phyloP scores from a whole-genome alignment of 2,113 vertebrate species.

The Bettongia penicillata region DNA sequence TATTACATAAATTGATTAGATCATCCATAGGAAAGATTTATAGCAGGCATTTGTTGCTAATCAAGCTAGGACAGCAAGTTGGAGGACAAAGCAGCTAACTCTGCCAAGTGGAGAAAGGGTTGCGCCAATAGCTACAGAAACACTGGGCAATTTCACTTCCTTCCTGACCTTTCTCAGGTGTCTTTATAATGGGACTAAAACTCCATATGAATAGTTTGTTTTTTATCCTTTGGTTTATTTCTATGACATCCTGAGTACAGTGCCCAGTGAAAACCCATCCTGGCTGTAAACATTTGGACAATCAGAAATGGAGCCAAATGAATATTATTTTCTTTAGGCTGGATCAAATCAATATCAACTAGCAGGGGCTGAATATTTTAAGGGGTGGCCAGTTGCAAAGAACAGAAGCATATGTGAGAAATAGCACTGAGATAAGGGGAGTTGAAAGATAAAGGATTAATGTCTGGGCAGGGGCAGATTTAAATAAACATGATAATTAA shows the following conservation, averaged over 20 bases:
- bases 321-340: neutral
- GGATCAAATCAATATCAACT: neutral
- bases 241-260: neutral
- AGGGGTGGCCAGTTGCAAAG: neutral
- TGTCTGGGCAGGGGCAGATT: neutral
- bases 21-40: slow-evolving; percentile 45
- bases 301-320: neutral
- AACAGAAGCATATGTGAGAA: neutral
- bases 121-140: slow-evolving; percentile 40
- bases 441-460: neutral
- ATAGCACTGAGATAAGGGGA: neutral
- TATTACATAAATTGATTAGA: slow-evolving; percentile 73
- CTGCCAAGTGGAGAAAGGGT: slow-evolving; percentile 62
- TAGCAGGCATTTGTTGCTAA: slow-evolving; percentile 63
- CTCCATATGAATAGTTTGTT: neutral
- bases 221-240: neutral
- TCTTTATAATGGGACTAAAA: neutral
- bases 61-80: slow-evolving; percentile 61
- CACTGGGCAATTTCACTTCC: slow-evolving; percentile 35
- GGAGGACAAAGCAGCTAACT: slow-evolving; percentile 43
- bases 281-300: neutral
- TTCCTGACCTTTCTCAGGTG: neutral
- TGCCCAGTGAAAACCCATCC: neutral
- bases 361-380: neutral
- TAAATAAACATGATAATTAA: neutral